Evolutionary conservation across 2,113 vertebrate genomes (phyloP).

Genomic region (Passer domesticus): DNA sequence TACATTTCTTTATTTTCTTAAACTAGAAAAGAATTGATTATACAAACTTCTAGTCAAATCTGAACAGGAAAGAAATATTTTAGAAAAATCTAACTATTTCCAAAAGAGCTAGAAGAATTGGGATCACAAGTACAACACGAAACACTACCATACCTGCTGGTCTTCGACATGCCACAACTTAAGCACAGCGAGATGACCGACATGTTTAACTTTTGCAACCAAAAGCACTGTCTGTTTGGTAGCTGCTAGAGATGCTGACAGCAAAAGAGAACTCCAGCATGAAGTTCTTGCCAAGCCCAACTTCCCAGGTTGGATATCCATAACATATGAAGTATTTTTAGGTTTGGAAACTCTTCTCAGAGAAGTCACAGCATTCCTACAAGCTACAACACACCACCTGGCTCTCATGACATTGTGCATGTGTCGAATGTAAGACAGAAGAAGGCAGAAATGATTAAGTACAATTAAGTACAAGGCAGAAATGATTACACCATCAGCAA

Average conservation of each 20-base stretch:
- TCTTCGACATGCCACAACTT: constrained; percentile 73
- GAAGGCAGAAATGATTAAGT: constrained; percentile 57
- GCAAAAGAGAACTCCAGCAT: background rate
- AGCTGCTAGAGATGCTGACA: background rate
- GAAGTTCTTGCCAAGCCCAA: constrained; percentile 17
- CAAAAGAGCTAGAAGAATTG: background rate
- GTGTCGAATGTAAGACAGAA: background rate
- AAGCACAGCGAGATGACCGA: constrained; percentile 78
- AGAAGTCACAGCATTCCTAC: background rate
- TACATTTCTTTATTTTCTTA: background rate
- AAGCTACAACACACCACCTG: background rate
- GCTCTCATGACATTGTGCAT: background rate
- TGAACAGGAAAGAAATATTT: background rate
- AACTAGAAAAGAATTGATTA: background rate
- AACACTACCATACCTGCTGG: constrained; percentile 71
- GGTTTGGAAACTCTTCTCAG: background rate
- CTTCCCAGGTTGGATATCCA: constrained; percentile 25
- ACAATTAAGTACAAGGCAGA: constrained; percentile 24
- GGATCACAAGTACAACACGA: background rate
- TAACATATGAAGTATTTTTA: background rate
- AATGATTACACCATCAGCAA: constrained; percentile 68
- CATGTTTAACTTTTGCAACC: constrained; percentile 69
- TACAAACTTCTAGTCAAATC: background rate
- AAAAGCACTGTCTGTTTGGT: background rate
- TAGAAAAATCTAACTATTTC: background rate